These are phyloP conservation scores for Mylabris sibirica DNA, from an alignment of 2,888 invertebrate genomes.

Conservation along the genomic window DNA sequence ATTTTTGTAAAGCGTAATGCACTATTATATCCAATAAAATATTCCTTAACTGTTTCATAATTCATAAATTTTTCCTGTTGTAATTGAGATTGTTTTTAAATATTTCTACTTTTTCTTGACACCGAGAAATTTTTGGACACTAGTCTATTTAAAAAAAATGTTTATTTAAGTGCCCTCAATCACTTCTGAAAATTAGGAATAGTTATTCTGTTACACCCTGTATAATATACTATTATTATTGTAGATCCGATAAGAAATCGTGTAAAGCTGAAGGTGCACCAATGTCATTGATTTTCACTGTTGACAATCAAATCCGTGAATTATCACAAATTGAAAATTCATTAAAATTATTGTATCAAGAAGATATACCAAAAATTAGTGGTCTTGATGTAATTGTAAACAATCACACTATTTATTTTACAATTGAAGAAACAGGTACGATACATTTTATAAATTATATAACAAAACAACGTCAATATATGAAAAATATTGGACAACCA, in stretches of 20 bases:
- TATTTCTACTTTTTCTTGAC: no score
- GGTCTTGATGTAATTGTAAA: constrained; percentile 66
- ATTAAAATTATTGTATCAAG: constrained; percentile 58
- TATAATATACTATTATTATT: constrained; percentile 23
- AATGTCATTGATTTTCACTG: constrained; percentile 65
- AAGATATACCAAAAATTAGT: constrained; percentile 62
- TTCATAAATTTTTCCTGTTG: no score
- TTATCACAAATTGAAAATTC: constrained; percentile 57
- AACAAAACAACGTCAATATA: constrained; percentile 54
- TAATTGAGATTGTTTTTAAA: no score
- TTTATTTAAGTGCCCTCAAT: no score
- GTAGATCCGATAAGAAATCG: constrained; percentile 67
- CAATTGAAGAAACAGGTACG: constrained; percentile 59
- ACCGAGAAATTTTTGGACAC: no score
- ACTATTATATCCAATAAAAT: no score
- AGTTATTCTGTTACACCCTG: no score
- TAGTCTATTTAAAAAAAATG: no score
- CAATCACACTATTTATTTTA: constrained; percentile 63
- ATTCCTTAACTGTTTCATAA: no score
- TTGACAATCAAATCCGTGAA: constrained; percentile 66
- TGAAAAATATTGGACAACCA: constrained; percentile 63
- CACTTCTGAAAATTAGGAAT: no score
- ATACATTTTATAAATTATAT: constrained; percentile 59
- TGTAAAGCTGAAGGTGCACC: constrained; percentile 72
- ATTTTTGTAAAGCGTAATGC: no score